Evolutionary conservation across 2,113 vertebrate genomes (phyloP).

Genomic region (Crotalus horridus): DNA sequence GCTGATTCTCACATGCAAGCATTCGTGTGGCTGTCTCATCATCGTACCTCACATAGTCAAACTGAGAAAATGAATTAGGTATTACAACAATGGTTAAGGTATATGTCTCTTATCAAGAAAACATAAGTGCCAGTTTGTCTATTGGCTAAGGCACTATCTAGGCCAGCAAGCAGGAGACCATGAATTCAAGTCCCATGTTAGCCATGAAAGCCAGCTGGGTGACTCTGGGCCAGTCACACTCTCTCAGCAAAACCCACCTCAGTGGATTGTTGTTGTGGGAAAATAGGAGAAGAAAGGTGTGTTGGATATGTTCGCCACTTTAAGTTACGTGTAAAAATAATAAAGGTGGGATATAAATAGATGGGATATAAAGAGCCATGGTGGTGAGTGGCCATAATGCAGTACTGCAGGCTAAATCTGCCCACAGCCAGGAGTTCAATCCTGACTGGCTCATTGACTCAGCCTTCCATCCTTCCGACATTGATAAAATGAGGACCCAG

Average conservation of each 20-base stretch:
- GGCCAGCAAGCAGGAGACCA: neutral
- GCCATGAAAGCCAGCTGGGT: neutral
- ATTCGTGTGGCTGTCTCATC: neutral
- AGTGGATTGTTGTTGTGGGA: neutral
- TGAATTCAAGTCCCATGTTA: neutral
- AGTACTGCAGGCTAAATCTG: neutral
- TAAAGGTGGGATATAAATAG: neutral
- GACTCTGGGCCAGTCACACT: neutral
- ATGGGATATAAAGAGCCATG: neutral
- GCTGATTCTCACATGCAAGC: neutral
- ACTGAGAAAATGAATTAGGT: neutral
- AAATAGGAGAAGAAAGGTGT: neutral
- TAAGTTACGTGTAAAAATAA: neutral
- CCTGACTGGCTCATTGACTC: neutral
- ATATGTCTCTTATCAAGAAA: neutral
- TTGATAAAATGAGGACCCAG: neutral
- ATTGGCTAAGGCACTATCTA: neutral
- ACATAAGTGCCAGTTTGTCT: neutral
- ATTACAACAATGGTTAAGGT: neutral
- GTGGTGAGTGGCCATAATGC: neutral
- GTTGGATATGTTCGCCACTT: neutral
- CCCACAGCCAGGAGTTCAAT: neutral
- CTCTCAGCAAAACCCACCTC: neutral
- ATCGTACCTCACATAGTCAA: neutral
- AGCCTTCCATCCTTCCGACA: neutral